Evolutionary conservation across 2,797 vertebrate genomes (phyloP).

Genomic region (Eulemur albifrons): DNA sequence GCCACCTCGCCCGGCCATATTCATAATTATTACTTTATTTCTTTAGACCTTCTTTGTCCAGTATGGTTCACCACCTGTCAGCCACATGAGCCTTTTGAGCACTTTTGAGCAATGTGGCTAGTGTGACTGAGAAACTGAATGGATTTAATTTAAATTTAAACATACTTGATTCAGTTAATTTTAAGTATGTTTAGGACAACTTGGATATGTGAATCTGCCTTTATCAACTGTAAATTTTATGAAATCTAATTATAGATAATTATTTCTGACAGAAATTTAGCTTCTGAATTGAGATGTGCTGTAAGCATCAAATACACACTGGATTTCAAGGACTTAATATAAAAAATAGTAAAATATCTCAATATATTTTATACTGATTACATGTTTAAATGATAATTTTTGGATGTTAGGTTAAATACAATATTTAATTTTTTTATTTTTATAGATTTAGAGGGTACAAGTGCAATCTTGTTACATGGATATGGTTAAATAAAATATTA

Average conservation of each 20-base stretch:
- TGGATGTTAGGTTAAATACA: slow-evolving; percentile 20
- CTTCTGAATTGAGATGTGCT: slow-evolving; percentile 32
- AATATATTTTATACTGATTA: slow-evolving; percentile 1
- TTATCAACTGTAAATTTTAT: slow-evolving; percentile 44
- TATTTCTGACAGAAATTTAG: slow-evolving; percentile 49
- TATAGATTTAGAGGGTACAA: neutral
- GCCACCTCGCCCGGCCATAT: too few species aligned
- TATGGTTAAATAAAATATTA: slow-evolving; percentile 1
- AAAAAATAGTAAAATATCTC: slow-evolving; percentile 27
- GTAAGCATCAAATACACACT: neutral
- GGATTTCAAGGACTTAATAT: slow-evolving; percentile 30
- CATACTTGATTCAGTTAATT: slow-evolving; percentile 27
- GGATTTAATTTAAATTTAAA: neutral
- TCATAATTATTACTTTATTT: slow-evolving; percentile 11
- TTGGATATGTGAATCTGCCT: slow-evolving; percentile 1
- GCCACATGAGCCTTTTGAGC: neutral
- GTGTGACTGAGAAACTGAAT: slow-evolving; percentile 8
- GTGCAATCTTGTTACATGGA: neutral
- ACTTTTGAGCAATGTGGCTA: neutral
- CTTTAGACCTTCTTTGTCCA: neutral
- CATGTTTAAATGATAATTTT: slow-evolving; percentile 27
- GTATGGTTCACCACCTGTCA: neutral
- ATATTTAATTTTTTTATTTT: neutral
- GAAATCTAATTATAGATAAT: slow-evolving; percentile 17
- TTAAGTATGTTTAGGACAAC: slow-evolving; percentile 43